Evolutionary conservation across 2,797 vertebrate genomes (phyloP).

Genomic region (Varecia variegata): DNA sequence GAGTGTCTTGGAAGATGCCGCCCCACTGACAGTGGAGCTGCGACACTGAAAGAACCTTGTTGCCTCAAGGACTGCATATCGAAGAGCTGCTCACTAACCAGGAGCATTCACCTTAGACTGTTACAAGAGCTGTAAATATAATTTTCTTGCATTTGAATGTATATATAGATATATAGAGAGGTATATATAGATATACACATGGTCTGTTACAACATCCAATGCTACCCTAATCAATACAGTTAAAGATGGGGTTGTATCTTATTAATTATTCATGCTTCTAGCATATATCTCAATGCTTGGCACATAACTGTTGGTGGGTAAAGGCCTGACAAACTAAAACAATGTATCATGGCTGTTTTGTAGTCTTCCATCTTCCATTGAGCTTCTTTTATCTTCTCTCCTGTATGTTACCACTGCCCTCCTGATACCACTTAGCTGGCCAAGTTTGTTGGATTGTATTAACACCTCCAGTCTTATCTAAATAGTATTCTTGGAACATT

Average conservation of each 20-base stretch:
- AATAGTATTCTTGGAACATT: neutral
- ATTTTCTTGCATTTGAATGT: neutral
- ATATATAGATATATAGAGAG: neutral
- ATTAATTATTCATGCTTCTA: neutral
- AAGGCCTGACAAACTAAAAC: neutral
- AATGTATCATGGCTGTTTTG: neutral
- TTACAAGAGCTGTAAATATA: neutral
- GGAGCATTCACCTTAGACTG: neutral
- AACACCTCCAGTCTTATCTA: neutral
- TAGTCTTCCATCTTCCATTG: neutral
- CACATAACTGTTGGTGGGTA: neutral
- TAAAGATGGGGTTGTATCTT: neutral
- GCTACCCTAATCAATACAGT: neutral
- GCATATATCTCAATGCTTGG: neutral
- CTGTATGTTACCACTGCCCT: neutral
- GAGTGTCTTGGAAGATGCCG: neutral
- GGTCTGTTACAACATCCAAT: neutral
- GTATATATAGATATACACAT: neutral
- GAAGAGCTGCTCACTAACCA: neutral
- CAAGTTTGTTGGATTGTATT: neutral
- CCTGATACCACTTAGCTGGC: neutral
- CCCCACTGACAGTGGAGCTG: accelerated
- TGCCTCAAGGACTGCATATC: neutral
- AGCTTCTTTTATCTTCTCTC: neutral
- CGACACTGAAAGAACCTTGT: neutral